phyloP scores from a whole-genome alignment of 2,113 vertebrate species.

The Danionella cerebrum region DNA sequence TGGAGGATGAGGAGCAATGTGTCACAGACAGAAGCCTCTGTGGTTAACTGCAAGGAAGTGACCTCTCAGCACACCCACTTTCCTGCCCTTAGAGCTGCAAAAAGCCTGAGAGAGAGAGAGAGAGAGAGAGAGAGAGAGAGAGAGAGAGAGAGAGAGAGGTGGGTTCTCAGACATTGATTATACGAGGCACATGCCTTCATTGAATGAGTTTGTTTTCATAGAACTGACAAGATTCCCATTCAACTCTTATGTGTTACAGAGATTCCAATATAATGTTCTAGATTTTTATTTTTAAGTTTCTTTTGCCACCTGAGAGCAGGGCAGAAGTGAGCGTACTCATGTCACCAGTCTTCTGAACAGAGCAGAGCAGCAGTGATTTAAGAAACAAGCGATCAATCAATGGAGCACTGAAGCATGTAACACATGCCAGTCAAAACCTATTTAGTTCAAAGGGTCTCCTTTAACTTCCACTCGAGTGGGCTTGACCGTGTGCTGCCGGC shows the following conservation, averaged over 20 bases:
- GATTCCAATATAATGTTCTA: too few relatives aligned
- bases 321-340: slow-evolving; percentile 63
- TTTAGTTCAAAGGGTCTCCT: slow-evolving; percentile 75
- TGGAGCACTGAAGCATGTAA: slow-evolving; percentile 75
- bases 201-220: neutral
- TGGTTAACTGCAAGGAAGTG: slow-evolving; percentile 52
- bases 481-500: slow-evolving; percentile 73
- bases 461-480: slow-evolving; percentile 77
- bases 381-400: slow-evolving; percentile 86
- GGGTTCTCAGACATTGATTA: too few relatives aligned
- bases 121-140: too few relatives aligned
- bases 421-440: slow-evolving; percentile 85
- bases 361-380: slow-evolving; percentile 79
- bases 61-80: slow-evolving; percentile 45
- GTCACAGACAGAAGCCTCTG: slow-evolving; percentile 9
- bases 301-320: too few relatives aligned
- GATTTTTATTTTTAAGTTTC: too few relatives aligned
- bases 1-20: slow-evolving; percentile 4
- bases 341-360: slow-evolving; percentile 63
- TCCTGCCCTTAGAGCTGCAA: slow-evolving; percentile 56
- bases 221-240: neutral
- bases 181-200: too few relatives aligned
- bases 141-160: too few relatives aligned
- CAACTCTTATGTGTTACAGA: too few relatives aligned
- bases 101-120: slow-evolving; percentile 53